Percentiles rank a stretch among this genome's conserved stretches.
These are phyloP conservation scores for Hoplodrina ambigua DNA, from an alignment of 2,888 invertebrate genomes.

Conservation along the genomic window DNA sequence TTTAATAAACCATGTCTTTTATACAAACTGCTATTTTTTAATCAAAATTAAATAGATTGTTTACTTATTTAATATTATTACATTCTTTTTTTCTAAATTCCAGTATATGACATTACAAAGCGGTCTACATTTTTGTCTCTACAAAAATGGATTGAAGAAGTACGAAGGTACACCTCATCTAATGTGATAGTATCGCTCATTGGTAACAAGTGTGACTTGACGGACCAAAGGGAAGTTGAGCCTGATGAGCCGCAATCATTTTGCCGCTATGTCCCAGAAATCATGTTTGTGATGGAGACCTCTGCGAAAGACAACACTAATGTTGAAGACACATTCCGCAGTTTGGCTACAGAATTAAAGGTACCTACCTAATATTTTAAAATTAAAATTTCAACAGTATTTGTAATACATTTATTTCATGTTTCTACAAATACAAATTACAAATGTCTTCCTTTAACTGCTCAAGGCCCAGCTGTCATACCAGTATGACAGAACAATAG, in stretches of 20 bases:
- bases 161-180: constrained; percentile 97
- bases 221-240: constrained; percentile 95
- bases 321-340: constrained; percentile 96
- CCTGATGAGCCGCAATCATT: constrained; percentile 96
- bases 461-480: too few relatives aligned
- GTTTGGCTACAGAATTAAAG: constrained; percentile 96
- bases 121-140: constrained; percentile 97
- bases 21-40: not conserved
- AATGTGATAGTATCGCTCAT: constrained; percentile 97
- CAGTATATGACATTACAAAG: constrained; percentile 98
- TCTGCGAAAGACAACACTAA: constrained; percentile 98
- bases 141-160: constrained; percentile 99
- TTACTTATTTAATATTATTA: not conserved
- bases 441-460: not conserved
- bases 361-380: constrained; percentile 68
- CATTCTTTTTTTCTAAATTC: constrained; percentile 22
- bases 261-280: constrained; percentile 96
- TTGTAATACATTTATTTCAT: not conserved
- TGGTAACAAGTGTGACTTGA: constrained; percentile 97
- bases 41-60: not conserved
- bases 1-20: not conserved
- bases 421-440: not conserved
- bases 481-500: too few relatives aligned
- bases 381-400: too few relatives aligned
- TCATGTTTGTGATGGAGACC: constrained; percentile 96